Evolutionary conservation across 1,140 invertebrate species (phyloP), one percentile per base, ranked within the genome.

Genomic region (Tetraneura akinire): DNA sequence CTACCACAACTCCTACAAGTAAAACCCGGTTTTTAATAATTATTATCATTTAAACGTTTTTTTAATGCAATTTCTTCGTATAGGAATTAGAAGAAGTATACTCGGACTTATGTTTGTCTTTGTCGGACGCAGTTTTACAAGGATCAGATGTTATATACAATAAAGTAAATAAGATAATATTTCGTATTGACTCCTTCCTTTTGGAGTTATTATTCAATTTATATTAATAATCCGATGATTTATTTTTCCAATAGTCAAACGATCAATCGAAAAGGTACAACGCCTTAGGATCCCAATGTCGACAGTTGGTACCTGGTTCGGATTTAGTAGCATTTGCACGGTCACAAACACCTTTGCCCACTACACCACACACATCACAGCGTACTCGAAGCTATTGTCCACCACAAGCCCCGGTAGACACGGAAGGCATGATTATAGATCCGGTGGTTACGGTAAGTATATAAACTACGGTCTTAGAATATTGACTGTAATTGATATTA

Each of bases 71-170:
- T 49, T 49, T 49, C 32, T 68, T 57, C 26, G 82, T 83, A 9
- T 87, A 94, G 92, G 94, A 96, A 88, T 86, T 96, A 82, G 94
- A 96, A 86, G 93, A 94, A 84, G 93, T 95, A 82, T 92, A 95
- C 86, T 89, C 90, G 49, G 93, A 96, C 85, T 89, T 95, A 37
- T 94, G 92, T 86, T 89, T 89, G 83, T 92, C 92, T 71, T 88
- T 96, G 81, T 90, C 92, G 83, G 92, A 94, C 80, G 91, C 93
- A 23, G 90, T 96, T 85, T 88, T 92, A 82, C 91, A 93, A 85
- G 92, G 91, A 82, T 91, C 93, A 80, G 91, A 95, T 87, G 89
- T 94, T 82, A 90, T 96, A 81, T 89, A 91, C 32, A 89, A 89
- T 80, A 94, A 93, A 89, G 73, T 76, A 57, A 64, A 49, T 9